phyloP scores from a whole-genome alignment of 2,797 vertebrate genomes.

The Poecilia velifera region DNA sequence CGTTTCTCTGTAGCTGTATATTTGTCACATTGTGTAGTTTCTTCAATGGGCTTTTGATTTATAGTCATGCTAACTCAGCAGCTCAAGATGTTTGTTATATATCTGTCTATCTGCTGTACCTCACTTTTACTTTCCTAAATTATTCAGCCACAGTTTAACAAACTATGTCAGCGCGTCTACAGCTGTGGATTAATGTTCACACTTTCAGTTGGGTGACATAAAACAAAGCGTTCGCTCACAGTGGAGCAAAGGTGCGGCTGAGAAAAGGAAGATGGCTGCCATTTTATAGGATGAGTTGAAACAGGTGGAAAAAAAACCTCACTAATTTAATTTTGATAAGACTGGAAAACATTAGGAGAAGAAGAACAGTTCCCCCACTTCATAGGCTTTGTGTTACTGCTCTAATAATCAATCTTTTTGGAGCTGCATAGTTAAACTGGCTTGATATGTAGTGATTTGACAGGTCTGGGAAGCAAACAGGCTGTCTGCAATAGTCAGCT shows the following conservation, averaged over 20 bases:
- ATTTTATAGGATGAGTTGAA: constrained; percentile 21
- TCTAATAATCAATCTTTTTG: constrained; percentile 31
- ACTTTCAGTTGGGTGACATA: constrained; percentile 7
- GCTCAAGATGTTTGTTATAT: background rate
- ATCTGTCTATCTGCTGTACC: background rate
- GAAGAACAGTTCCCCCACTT: constrained; percentile 32
- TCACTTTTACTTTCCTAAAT: background rate
- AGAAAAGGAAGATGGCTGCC: constrained; percentile 18
- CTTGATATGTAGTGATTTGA: constrained; percentile 44
- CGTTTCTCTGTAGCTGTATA: background rate
- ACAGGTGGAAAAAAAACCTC: constrained; percentile 39
- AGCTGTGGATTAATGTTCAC: background rate
- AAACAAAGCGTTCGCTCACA: constrained; percentile 19
- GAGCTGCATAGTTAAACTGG: constrained; percentile 48
- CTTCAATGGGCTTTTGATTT: background rate
- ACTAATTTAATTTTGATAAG: constrained; percentile 43
- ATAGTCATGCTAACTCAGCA: background rate
- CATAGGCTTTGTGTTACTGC: constrained; percentile 31
- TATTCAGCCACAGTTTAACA: background rate
- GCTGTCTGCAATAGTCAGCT: constrained; percentile 21
- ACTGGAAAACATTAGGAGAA: constrained; percentile 35
- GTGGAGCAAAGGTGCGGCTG: constrained; percentile 5
- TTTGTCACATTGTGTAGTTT: background rate
- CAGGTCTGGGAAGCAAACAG: constrained; percentile 22
- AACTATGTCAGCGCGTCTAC: background rate